Evolutionary conservation across 1,140 invertebrate genomes (phyloP).

Genomic region (Drosophila melanogaster): Release_6_plus_ISO1_MT NT_033779.5:13924001-13924500

Average conservation of each 20-base stretch:
- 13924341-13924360: constrained; percentile 51
- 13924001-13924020: too few relatives aligned
- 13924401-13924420: constrained; percentile 10
- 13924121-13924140: too few relatives aligned
- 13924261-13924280: background rate
- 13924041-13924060: too few relatives aligned
- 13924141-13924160: too few relatives aligned
- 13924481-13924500: constrained; percentile 28
- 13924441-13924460: constrained; percentile 77
- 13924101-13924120: too few relatives aligned
- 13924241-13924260: background rate
- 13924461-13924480: constrained; percentile 54
- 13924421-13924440: constrained; percentile 77
- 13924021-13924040: too few relatives aligned
- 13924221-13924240: background rate
- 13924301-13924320: constrained; percentile 23
- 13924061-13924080: too few relatives aligned
- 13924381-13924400: background rate
- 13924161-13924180: too few relatives aligned
- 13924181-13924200: too few relatives aligned
- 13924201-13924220: background rate
- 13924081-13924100: too few relatives aligned
- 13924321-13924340: constrained; percentile 1
- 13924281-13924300: background rate
- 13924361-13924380: constrained; percentile 11